Base-by-base conservation (phyloP, 2,888 invertebrate genomes). In the Erebia epiphron region DNA sequence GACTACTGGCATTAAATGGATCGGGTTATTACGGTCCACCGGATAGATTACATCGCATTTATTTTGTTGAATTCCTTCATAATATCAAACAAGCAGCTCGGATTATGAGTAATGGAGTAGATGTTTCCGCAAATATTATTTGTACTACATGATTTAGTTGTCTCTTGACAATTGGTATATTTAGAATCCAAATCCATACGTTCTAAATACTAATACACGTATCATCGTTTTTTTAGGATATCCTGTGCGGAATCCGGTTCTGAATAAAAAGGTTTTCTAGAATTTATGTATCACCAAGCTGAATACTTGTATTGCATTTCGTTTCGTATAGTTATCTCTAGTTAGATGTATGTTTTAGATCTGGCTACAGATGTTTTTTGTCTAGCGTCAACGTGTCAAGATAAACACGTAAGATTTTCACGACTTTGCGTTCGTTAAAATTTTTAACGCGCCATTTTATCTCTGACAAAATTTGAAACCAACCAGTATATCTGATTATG, bases 1-100 rank as follows among this genome's bases (percentile, higher is more conserved):
- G 72, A 61, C 69, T 54, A 57, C 62, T 69, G 68, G 69, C 61
- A 72, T 71, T 70, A 67, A 72, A 71, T 69, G 67, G 56, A 67
- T 68, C 16, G 26, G 54, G 63, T 68, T 70, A 73, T 69, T 70
- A 74, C 72, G 57, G 70, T 63, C 67, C 67, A 67, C 43, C 16
- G 43, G 50, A 58, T 67, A 70, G 69, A 73, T 73, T 73, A 65
- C 71, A 58, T 61, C 10, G 66, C 46, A 62, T 67, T 58, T 61
- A 61, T 70, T 70, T 66, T 43, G 35, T 62, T 62, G 62, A 68
- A 61, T 52, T 67, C 67, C 61, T 67, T 61, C 60, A 61, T 58
- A 56, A 57, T 49, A 58, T 13, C 11, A 11, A 46, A 67, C 49
- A 26, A 52, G 52, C 18, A 7, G 49, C 21, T 13, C 21, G 21